These are phyloP conservation scores for Cairina moschata DNA, from an alignment of 2,113 vertebrate species.

Conservation along the genomic window DNA sequence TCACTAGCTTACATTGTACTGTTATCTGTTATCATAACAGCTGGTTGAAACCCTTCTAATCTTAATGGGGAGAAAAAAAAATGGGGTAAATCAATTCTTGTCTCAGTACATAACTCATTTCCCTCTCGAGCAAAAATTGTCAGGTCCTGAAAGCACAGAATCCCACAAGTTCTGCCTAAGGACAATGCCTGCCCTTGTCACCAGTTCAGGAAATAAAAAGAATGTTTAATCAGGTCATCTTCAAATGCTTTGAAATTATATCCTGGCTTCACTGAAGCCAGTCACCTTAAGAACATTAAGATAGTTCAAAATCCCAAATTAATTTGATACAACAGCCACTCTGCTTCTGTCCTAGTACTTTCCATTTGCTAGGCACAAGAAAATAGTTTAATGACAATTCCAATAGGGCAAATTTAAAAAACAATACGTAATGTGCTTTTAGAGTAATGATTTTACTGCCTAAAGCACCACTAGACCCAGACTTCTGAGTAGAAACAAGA, in stretches of 20 bases:
- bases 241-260: neutral
- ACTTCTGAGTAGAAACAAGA: neutral
- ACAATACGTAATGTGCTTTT: neutral
- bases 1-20: neutral
- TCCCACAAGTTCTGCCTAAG: neutral
- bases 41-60: neutral
- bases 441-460: neutral
- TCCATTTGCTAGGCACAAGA: neutral
- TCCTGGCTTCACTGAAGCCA: neutral
- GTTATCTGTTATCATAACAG: neutral
- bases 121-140: neutral
- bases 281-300: slow-evolving; percentile 4
- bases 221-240: slow-evolving; percentile 14
- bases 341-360: slow-evolving; percentile 27
- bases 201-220: neutral
- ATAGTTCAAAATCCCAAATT: slow-evolving; percentile 40
- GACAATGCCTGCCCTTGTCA: neutral
- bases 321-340: slow-evolving; percentile 24
- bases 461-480: neutral
- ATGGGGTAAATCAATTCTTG: neutral
- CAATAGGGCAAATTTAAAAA: neutral
- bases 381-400: neutral
- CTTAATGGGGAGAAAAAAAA: neutral
- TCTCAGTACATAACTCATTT: neutral
- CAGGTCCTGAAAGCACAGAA: neutral